Evolutionary conservation across 2,113 vertebrate species (phyloP).

Genomic region (Microcebus jonahi): DNA sequence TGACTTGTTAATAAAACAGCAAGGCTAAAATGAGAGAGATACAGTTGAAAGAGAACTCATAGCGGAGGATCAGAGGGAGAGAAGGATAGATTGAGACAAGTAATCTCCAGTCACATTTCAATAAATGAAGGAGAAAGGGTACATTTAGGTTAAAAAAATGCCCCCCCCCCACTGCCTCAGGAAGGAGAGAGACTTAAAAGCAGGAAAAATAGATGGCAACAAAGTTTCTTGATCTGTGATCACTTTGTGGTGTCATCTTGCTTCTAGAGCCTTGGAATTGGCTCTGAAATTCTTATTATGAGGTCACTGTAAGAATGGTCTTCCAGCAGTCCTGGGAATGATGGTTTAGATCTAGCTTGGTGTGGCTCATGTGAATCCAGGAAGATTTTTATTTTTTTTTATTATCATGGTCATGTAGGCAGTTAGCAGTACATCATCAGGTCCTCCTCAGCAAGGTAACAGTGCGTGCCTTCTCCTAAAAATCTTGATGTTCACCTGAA

Average conservation of each 20-base stretch:
- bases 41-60: background rate
- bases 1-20: background rate
- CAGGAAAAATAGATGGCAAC: background rate
- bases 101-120: background rate
- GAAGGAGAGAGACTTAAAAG: background rate
- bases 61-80: background rate
- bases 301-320: background rate
- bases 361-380: background rate
- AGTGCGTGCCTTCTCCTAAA: background rate
- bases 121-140: background rate
- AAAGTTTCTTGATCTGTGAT: background rate
- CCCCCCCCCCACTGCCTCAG: background rate
- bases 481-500: background rate
- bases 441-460: slow-evolving; percentile 15
- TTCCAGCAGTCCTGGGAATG: background rate
- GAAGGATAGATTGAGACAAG: background rate
- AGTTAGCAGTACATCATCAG: background rate
- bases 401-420: background rate
- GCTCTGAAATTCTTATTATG: background rate
- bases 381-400: background rate
- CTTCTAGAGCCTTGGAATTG: background rate
- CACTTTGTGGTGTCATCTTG: slow-evolving; percentile 34
- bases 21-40: background rate
- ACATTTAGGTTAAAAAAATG: background rate
- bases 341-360: background rate